Evolutionary conservation across 2,888 invertebrate species (phyloP), one percentile per base, ranked within the genome.

Genomic region (Protophormia terraenovae): DNA sequence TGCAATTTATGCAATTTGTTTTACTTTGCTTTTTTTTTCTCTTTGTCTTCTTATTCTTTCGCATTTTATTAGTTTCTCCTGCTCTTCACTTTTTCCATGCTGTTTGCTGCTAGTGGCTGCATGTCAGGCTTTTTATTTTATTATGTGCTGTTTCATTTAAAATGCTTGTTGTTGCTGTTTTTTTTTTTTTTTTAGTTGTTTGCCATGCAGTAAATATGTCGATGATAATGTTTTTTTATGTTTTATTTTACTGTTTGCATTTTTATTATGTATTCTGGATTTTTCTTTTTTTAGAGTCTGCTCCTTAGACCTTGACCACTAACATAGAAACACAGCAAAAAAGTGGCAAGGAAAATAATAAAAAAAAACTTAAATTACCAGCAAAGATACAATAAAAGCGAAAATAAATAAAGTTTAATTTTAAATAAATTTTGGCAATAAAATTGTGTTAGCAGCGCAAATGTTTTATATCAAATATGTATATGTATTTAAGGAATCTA

Each of bases 221-320:
- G 16, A 16, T 62, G 32, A 22, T 55, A 64, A 45, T 62, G 75
- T 47, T 69, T 47, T n/a, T 81, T 60, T 62, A 58, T 45, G 32
- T 72, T 67, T 66, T 67, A 14, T 19, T 85, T 66, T 66, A 60
- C 80, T 77, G 41, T 80, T 77, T 86, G 81, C 62, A 62, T 78
- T 83, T 50, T 62, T 89, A 88, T 87, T 89, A 86, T 89, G 88
- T 89, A 87, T 86, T 76, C 72, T 84, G 87, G 86, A 87, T 88
- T 3, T 75, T 41, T 16, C 24, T 16, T 60, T 35, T 77, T 10
- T 32, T 45, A 5, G 10, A 62, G 67, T 71, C 89, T 91, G 91
- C 89, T 91, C 91, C 91, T 92, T 92, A 91, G 92, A 91, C 91
- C 92, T 91, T 91, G 91, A 91, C 91, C 91, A 92, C 91, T 91